Base-by-base conservation (phyloP, 2,888 invertebrate genomes). In the Meghimatium bilineatum region DNA sequence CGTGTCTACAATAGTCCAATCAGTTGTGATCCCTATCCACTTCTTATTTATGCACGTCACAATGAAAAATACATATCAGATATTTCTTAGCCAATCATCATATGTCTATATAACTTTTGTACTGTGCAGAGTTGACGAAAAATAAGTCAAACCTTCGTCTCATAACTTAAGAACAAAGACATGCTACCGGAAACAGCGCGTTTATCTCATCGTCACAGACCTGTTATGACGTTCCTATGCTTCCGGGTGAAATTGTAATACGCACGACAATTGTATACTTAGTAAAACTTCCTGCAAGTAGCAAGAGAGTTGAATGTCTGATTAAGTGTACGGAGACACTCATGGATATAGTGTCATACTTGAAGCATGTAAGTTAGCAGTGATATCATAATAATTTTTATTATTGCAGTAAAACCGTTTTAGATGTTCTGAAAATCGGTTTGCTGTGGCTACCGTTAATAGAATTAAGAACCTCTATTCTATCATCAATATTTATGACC, bases 141-240 rank as follows among this genome's bases (percentile, higher is more conserved):
- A 56, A 56, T 23, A 17, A 3, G 23, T 23, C 56, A 56, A 56
- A 23, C 56, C 56, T 23, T 12, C 56, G 17, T 56, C 56, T 56
- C 23, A 17, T 14, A 20, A n/a, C n/a, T n/a, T n/a, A 56, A 32
- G 38, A 71, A 38, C 71, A 38, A 71, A 74, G 72, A 74, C 72
- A 23, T 74, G 14, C 52, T 1, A 66, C 32, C 52, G 79, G 67
- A 69, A 52, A 63, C 29, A 52, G 38, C 49, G 8, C 56, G 17
- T 56, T n/a, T 80, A 69, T 80, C 69, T 80, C 20, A 5, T 26
- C 67, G 69, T 69, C 56, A 60, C 76, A 76, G 76, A 76, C 52
- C 36, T 67, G 34, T 34, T 63, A n/a, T 23, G 34, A 52, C 29
- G n/a, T n/a, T 49, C 69, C 26, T 63, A 26, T 26, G 66, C 36